These are phyloP conservation scores for Equus quagga DNA, from an alignment of 2,113 vertebrate genomes.

Conservation along the genomic window DNA sequence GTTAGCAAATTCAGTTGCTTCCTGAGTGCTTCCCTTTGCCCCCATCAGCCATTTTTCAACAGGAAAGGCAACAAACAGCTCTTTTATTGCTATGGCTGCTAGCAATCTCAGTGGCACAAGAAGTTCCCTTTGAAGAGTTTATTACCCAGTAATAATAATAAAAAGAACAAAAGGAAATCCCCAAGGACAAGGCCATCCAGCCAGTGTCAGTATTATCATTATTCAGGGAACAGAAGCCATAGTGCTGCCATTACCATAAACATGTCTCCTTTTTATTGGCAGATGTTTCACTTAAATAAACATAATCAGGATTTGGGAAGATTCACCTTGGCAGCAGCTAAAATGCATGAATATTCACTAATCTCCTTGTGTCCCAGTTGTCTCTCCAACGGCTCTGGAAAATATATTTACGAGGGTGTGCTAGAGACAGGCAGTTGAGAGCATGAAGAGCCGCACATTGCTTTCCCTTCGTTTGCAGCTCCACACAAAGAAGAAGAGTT, in stretches of 20 bases:
- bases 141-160: not conserved
- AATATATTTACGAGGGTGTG: not conserved
- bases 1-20: constrained; percentile 49
- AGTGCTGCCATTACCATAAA: not conserved
- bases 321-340: constrained; percentile 65
- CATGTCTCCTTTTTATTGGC: constrained; percentile 46
- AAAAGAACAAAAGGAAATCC: not conserved
- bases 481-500: too few relatives aligned
- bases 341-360: constrained; percentile 53
- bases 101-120: not conserved
- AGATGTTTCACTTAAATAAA: constrained; percentile 72
- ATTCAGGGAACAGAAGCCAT: constrained; percentile 47
- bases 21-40: constrained; percentile 15
- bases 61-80: not conserved
- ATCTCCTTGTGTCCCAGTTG: constrained; percentile 64
- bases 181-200: not conserved
- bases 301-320: constrained; percentile 72
- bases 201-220: not conserved
- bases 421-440: not conserved
- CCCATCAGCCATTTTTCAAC: not conserved
- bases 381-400: constrained; percentile 48
- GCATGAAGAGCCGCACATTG: rapidly evolving
- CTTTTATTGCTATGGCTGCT: not conserved
- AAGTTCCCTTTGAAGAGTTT: not conserved
- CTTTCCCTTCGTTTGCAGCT: not conserved